Evolutionary conservation across 2,888 invertebrate genomes (phyloP).

Genomic region (Eilema griseolum): DNA sequence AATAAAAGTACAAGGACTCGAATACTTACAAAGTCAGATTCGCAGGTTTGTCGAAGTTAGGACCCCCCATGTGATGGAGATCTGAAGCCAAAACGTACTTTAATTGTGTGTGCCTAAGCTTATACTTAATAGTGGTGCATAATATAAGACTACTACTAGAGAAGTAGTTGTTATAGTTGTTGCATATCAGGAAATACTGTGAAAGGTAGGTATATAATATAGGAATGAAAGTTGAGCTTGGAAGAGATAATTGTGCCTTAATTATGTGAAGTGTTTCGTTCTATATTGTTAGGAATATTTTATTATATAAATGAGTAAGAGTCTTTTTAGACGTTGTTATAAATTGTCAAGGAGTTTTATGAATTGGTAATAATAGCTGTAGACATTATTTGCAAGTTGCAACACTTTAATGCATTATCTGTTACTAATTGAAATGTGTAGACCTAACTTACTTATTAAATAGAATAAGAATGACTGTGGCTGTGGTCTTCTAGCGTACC

Average conservation of each 20-base stretch:
- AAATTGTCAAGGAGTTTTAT: constrained; percentile 29
- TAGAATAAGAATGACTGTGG: constrained; percentile 73
- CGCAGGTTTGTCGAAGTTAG: constrained; percentile 66
- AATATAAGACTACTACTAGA: constrained; percentile 63
- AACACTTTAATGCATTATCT: constrained; percentile 23
- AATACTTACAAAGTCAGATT: constrained; percentile 58
- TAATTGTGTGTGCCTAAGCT: constrained; percentile 58
- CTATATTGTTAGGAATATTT: constrained; percentile 21
- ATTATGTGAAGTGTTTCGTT: constrained; percentile 65
- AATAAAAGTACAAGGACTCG: constrained; percentile 81
- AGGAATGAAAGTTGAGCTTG: constrained; percentile 45
- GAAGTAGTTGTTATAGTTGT: constrained; percentile 52
- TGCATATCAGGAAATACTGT: constrained; percentile 61
- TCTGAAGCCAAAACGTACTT: constrained; percentile 76
- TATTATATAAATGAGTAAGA: constrained; percentile 27
- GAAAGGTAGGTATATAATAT: constrained; percentile 52
- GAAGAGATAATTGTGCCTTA: constrained; percentile 74
- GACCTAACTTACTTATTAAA: constrained; percentile 42
- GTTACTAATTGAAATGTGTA: constrained; percentile 12
- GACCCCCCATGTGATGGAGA: constrained; percentile 55
- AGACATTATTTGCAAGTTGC: constrained; percentile 33
- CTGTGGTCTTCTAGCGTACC: constrained; percentile 73
- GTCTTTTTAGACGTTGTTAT: constrained; percentile 44
- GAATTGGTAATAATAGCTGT: constrained; percentile 48
- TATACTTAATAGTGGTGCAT: constrained; percentile 65